Evolutionary conservation across 2,888 invertebrate species (phyloP), one percentile per base, ranked within the genome.

Genomic region (Macrosiphum euphorbiae): DNA sequence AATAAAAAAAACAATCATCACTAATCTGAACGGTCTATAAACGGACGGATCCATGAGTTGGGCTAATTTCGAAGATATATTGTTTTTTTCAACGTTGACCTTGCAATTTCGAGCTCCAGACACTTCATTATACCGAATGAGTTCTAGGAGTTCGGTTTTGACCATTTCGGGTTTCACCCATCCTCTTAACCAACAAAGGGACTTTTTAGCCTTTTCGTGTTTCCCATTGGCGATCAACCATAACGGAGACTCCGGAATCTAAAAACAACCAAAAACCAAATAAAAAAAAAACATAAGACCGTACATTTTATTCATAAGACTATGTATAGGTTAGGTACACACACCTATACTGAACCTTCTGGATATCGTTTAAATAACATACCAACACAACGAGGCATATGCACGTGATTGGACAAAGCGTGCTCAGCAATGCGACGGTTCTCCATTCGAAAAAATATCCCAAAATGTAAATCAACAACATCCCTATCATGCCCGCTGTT

Each of bases 371-470:
- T 78, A 78, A 35, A 35, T 35, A 10, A 86, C 94, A 78, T 16
- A 98, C 97, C 95, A 98, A 97, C 95, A 96, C 97, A 16, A 98
- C 52, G 96, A 0, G 97, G 96, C 1, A 97, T 95, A 90, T 97
- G 97, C 44, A 95, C 95, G 95, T 90, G 16, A 95, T 85, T 3
- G 95, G 95, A 16, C 97, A 97, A 3, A 97, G 95, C 3, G 97
- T 95, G 95, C 95, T 95, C 95, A 97, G 96, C 3, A 97, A 96
- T 0, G 97, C 97, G 8, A 97, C 97, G 0, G 96, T 97, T 87
- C 98, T 96, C 98, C 98, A 98, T 94, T 96, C 96, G 94, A 97
- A 96, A 84, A 98, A 96, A 28, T 97, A 97, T 0, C 98, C 98
- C 94, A 98, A 96, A 20, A 98, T 78, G 96, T 98, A 97, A 95